Evolutionary conservation across 2,888 invertebrate genomes (phyloP), one percentile per base, ranked within the genome.

Genomic region (Macrosoma leucophasiata): DNA sequence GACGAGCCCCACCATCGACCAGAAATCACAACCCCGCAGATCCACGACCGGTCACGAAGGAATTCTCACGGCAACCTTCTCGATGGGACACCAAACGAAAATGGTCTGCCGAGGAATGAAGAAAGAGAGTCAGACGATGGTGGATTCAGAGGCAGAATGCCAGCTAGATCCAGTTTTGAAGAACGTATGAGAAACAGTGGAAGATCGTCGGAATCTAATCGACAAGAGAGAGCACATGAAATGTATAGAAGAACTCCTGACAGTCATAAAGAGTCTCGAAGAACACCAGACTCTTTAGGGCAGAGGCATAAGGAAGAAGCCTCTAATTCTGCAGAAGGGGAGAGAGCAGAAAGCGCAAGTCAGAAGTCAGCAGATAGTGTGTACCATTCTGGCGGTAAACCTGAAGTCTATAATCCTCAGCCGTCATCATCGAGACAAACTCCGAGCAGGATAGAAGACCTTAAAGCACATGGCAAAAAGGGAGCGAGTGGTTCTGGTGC

Each of bases 91-190:
- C 69, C 58, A 13, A 64, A 55, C 32, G 76, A 75, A 36, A 64
- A 49, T 19, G 48, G 54, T 14, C 62, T 62, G 4, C 65, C 69
- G 23, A 63, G 69, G 47, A 53, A 40, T 34, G 85, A 86, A 10
- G 86, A 87, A 52, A 71, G 87, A 28, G 87, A 87, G 55, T 87
- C 87, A 6, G 87, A 88, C 42, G 88, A 89, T 42, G 89, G 89
- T 2, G 89, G 89, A 1, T 89, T 89, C 49, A 66, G 87, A 39
- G 65, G 77, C 17, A 67, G 85, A 29, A 53, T 73, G n/a, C 65
- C 59, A 25, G 68, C 74, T 12, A 66, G 75, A 45, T 69, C 76
- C 0, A 78, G 73, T 39, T 72, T 70, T 15, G 82, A 82, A 54
- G 81, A 86, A 36, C 62, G 77, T 32, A 75, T 81, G 3, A 64